Base-by-base conservation (phyloP, 1,140 invertebrate genomes). In the Drosophila neocordata region DNA sequence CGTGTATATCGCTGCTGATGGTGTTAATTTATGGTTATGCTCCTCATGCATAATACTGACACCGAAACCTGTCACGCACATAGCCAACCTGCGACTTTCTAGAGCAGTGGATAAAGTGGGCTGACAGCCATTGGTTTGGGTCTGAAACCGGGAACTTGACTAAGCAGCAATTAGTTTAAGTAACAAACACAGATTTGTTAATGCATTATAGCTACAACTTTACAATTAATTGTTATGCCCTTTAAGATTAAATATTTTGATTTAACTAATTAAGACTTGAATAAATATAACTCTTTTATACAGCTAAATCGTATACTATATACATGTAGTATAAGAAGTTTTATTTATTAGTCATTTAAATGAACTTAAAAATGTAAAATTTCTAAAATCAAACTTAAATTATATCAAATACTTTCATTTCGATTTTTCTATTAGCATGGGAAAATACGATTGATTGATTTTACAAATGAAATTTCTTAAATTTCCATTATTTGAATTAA, bases 21-120 rank as follows among this genome's bases (percentile, higher is more conserved):
- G 80, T 83, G 80, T 77, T 83, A 84, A 83, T 84, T 83, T 84
- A 83, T 84, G 80, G 80, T 84, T 83, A 83, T 83, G 71, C 65
- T 70, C 52, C 79, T 74, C 66, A 69, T 83, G 71, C 79, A 79
- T 67, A 83, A 69, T 66, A 76, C 80, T 79, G 80, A 83, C 79
- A 83, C 62, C 80, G 65, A 75, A 83, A 79, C 67, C 80, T 83
- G 80, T 83, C 80, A 83, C 80, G 80, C 76, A 84, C 76, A 83
- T 65, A 57, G 51, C 73, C 56, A 56, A 22, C 61, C 31, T 57
- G 58, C 73, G 72, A 66, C 35, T 55, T 34, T 7, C 51, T 44
- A 48, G 41, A 48, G 41, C 3, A 48, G 15, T 48, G 15, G 41
- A 18, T 48, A 18, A 48, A 11, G 7, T 48, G 41, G 9, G 41